phyloP scores from a whole-genome alignment of 2,113 vertebrate species.

The Sander lucioperca region DNA sequence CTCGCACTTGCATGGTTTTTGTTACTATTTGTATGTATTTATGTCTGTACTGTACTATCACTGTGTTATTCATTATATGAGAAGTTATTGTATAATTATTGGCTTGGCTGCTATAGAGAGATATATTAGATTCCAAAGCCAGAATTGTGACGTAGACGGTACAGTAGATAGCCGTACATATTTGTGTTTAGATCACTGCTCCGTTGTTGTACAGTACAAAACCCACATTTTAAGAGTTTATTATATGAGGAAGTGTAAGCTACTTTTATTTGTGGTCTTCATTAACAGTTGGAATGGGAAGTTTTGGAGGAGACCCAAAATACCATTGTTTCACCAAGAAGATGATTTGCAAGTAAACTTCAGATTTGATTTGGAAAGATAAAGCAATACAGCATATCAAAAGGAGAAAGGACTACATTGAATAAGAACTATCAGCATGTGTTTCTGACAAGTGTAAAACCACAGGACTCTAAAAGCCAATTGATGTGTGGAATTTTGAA shows the following conservation, averaged over 20 bases:
- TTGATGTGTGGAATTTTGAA: slow-evolving; percentile 1
- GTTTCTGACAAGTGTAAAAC: slow-evolving; percentile 15
- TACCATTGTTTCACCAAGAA: background rate
- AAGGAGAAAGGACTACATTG: background rate
- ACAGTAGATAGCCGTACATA: slow-evolving; percentile 30
- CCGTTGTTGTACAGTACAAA: slow-evolving; percentile 45
- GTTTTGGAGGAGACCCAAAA: background rate
- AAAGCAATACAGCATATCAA: slow-evolving; percentile 20
- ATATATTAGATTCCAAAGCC: slow-evolving; percentile 74
- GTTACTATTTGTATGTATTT: slow-evolving; percentile 68
- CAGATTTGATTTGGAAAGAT: slow-evolving; percentile 24
- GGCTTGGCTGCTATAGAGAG: slow-evolving; percentile 80
- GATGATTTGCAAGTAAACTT: background rate
- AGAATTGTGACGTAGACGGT: slow-evolving; percentile 55
- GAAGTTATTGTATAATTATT: slow-evolving; percentile 62
- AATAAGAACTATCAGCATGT: background rate
- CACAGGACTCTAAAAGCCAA: slow-evolving; percentile 13
- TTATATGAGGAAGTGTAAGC: slow-evolving; percentile 49
- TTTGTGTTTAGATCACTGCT: slow-evolving; percentile 49
- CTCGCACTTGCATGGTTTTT: slow-evolving; percentile 71
- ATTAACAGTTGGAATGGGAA: background rate
- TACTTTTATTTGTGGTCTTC: slow-evolving; percentile 41
- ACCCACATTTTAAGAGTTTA: slow-evolving; percentile 43
- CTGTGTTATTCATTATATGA: slow-evolving; percentile 72
- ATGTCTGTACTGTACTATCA: slow-evolving; percentile 73